Evolutionary conservation across 2,888 invertebrate species (phyloP).

Genomic region (Pristionchus exspectatus): DNA sequence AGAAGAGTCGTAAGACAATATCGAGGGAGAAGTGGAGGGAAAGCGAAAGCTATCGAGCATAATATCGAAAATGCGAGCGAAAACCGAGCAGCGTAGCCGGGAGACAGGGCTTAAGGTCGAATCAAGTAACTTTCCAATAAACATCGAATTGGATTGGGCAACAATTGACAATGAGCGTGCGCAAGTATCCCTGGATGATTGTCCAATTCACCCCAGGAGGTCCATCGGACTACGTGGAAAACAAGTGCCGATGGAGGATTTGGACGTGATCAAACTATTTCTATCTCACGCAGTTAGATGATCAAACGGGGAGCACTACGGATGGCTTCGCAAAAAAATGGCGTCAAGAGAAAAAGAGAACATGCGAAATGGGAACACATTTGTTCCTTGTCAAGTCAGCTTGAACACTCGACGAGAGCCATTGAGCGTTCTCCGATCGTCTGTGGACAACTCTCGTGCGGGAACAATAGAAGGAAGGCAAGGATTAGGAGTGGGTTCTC

Average conservation of each 20-base stretch:
- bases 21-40: slow-evolving; percentile 26
- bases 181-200: neutral
- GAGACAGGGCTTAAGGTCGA: neutral
- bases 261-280: too few species aligned
- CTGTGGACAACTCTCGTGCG: neutral
- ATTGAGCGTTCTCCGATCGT: neutral
- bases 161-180: neutral
- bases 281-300: too few species aligned
- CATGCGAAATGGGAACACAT: too few species aligned
- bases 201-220: neutral
- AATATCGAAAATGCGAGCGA: neutral
- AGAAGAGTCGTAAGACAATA: slow-evolving; percentile 43
- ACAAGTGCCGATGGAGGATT: neutral
- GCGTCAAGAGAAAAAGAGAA: too few species aligned
- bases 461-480: neutral
- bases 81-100: neutral
- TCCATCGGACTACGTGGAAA: neutral
- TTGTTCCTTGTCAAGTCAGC: neutral
- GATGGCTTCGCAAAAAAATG: too few species aligned
- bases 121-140: neutral
- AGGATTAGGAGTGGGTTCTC: neutral
- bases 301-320: too few species aligned
- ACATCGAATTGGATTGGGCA: neutral
- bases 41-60: slow-evolving; percentile 35
- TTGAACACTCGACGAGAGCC: neutral